Evolutionary conservation across 53 echinoderm and acorn worm genomes (phyloP).

Genomic region (Patiria pectinifera): DNA sequence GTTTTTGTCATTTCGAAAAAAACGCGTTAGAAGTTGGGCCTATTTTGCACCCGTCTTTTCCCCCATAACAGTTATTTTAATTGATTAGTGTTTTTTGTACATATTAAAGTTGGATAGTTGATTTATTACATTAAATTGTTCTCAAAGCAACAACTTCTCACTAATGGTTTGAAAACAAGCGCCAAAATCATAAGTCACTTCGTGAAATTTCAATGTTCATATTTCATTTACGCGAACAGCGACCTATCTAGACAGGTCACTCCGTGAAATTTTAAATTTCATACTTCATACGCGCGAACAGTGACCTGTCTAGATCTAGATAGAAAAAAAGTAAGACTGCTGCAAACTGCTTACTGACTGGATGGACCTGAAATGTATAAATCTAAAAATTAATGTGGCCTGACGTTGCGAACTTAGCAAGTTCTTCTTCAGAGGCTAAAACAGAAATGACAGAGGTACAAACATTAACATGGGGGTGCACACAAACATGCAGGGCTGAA

Average conservation of each 20-base stretch:
- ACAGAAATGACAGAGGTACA: too few species aligned
- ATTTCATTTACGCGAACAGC: background rate
- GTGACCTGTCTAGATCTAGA: background rate
- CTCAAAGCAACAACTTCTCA: background rate
- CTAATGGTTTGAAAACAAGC: background rate
- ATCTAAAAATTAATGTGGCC: too few species aligned
- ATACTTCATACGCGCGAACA: background rate
- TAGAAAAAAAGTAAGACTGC: too few species aligned
- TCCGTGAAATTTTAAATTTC: background rate
- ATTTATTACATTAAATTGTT: background rate
- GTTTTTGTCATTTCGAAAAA: too few species aligned
- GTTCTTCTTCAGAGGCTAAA: too few species aligned
- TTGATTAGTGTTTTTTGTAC: background rate
- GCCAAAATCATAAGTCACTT: background rate
- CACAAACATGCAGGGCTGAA: too few species aligned
- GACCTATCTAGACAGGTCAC: conserved; percentile 3
- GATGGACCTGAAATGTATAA: too few species aligned
- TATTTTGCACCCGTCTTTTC: background rate
- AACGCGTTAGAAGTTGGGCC: too few species aligned
- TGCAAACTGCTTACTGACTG: too few species aligned
- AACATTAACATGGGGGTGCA: too few species aligned
- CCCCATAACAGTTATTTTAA: background rate
- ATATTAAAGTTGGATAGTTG: background rate
- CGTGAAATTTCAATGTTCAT: background rate
- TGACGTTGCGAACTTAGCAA: too few species aligned